Evolutionary conservation across 2,797 vertebrate genomes (phyloP).

Genomic region (Perdix hodgsoniae): DNA sequence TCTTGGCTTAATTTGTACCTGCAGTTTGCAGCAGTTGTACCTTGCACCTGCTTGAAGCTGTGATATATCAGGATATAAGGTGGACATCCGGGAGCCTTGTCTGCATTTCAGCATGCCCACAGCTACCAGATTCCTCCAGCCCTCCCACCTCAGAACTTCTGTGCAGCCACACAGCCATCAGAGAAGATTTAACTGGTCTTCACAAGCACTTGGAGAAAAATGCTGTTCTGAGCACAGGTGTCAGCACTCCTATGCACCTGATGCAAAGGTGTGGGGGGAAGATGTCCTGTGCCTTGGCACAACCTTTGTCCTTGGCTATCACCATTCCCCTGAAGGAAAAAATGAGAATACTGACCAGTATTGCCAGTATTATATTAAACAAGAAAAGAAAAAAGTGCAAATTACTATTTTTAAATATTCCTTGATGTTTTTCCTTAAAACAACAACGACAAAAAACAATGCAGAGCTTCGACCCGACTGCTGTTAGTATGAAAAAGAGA

Average conservation of each 20-base stretch:
- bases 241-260: not conserved
- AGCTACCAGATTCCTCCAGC: not conserved
- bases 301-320: not conserved
- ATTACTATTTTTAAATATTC: not conserved
- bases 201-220: not conserved
- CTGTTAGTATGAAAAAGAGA: not conserved
- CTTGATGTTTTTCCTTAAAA: not conserved
- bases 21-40: not conserved
- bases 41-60: not conserved
- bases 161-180: rapidly evolving
- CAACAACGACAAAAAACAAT: not conserved
- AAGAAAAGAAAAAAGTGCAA: not conserved
- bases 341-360: rapidly evolving
- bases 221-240: not conserved
- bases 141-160: not conserved
- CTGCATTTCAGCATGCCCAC: not conserved
- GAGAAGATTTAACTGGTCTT: not conserved
- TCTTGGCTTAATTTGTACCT: not conserved
- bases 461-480: not conserved
- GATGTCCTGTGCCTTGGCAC: not conserved
- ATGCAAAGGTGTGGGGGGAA: not conserved
- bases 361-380: too few species aligned
- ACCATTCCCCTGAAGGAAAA: not conserved
- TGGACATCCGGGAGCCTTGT: not conserved
- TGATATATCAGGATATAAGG: not conserved